Evolutionary conservation across 2,113 vertebrate species (phyloP).

Genomic region (Gavialis gangeticus): DNA sequence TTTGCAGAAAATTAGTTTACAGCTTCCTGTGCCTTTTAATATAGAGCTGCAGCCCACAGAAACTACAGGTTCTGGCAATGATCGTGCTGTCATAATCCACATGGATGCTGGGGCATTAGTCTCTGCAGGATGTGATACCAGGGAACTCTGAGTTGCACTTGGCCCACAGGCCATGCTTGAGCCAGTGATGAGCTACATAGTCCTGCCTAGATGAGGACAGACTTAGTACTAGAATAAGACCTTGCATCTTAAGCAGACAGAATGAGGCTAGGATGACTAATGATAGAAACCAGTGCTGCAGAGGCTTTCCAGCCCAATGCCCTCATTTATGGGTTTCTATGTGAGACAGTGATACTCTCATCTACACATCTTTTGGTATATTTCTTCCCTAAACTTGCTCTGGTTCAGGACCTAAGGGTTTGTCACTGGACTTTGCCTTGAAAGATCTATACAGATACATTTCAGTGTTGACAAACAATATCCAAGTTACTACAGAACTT

Average conservation of each 20-base stretch:
- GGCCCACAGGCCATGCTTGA: background rate
- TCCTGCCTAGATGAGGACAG: background rate
- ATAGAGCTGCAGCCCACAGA: background rate
- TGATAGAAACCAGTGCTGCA: conserved; percentile 41
- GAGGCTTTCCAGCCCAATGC: conserved; percentile 46
- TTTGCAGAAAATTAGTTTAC: background rate
- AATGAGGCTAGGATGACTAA: conserved; percentile 74
- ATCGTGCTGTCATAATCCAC: background rate
- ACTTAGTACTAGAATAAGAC: background rate
- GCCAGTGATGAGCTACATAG: background rate
- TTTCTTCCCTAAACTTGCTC: background rate
- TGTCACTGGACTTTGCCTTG: background rate
- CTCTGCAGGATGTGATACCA: background rate
- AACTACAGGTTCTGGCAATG: background rate
- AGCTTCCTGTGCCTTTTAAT: background rate
- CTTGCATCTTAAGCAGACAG: background rate
- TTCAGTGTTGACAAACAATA: background rate
- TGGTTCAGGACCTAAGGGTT: rapidly evolving
- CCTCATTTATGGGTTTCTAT: conserved; percentile 14
- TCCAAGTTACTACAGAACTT: background rate
- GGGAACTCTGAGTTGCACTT: background rate
- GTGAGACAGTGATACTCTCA: background rate
- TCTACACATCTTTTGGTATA: background rate
- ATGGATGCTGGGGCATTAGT: background rate
- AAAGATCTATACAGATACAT: background rate